Evolutionary conservation across 2,888 invertebrate species (phyloP).

Genomic region (Synergus japonicus): DNA sequence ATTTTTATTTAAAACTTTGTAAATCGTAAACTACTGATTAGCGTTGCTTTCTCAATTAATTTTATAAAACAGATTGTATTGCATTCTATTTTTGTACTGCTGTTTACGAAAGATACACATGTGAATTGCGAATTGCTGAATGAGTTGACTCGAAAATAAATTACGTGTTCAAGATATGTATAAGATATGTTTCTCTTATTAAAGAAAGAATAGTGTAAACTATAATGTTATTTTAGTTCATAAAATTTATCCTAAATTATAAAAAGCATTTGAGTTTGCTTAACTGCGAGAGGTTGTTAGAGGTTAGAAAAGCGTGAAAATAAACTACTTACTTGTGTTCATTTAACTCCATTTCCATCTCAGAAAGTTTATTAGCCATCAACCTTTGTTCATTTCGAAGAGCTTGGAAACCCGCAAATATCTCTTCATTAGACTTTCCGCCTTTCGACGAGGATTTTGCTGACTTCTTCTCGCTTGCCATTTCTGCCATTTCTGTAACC

Average conservation of each 20-base stretch:
- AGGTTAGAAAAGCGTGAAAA: conserved; percentile 47
- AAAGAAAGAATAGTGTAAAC: neutral
- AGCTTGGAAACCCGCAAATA: conserved; percentile 91
- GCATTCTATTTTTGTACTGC: neutral
- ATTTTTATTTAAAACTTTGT: neutral
- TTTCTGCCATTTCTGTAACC: conserved; percentile 66
- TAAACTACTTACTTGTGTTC: conserved; percentile 90
- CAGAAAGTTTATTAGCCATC: conserved; percentile 91
- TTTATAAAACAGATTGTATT: neutral
- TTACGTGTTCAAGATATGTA: neutral
- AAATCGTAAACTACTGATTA: neutral
- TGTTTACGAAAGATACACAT: conserved; percentile 21
- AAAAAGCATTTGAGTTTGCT: neutral
- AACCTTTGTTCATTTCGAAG: conserved; percentile 92
- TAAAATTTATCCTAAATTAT: neutral
- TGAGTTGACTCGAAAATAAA: neutral
- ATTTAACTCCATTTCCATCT: conserved; percentile 95
- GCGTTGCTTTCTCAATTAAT: neutral
- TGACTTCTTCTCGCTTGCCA: conserved; percentile 73
- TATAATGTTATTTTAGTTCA: neutral
- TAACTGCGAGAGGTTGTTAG: neutral
- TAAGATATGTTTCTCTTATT: neutral
- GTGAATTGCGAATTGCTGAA: neutral
- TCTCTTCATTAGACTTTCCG: conserved; percentile 82
- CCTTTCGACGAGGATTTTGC: conserved; percentile 64